Base-by-base conservation (phyloP, 2,113 vertebrate species). In the Sapajus apella region DNA sequence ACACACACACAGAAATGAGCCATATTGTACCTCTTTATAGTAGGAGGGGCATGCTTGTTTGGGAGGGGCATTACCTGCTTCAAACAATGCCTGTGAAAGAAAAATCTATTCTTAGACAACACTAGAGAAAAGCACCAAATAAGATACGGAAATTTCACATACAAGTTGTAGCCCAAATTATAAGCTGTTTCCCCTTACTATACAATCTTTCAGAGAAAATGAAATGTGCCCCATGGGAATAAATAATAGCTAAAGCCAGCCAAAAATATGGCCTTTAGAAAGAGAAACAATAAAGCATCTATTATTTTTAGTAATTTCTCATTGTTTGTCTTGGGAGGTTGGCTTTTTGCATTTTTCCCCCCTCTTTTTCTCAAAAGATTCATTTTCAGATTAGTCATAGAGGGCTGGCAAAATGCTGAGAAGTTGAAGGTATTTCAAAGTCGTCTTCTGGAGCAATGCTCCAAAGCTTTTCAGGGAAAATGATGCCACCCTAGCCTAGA, bases 301-400 rank as follows among this genome's bases (percentile, higher is more conserved):
- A 97, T 92, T 97, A 98, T 97, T 98, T 98, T 98, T 97, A 98
- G 97, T 81, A 82, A 95, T 97, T 98, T 97, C 95, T 97, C 81
- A 96, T 91, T 97, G 93, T 96, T 97, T 94, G 82, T 94, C 92
- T 96, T 86, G 72, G 96, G 70, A 96, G 90, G 87, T 84, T 93
- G 81, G 37, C 92, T 90, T 94, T 86, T 32, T 66, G 4, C 18
- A 25, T 35, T 8, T 45, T 47, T 18, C 0, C 21, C 40, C 21
- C n/a, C 72, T 47, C 56, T 94, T 90, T 95, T 77, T 93, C 90
- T 97, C n/a, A 88, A 96, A 96, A 96, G 96, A 90, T 91, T 88
- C 95, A 95, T 96, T 97, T 97, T 94, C 80, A 83, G 97, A 97
- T 97, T 97, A 98, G 90, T 97, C 97, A 96, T 37, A 72, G 90